Conservation (phyloP, 2,888 invertebrate genomes). For the Pasiphila rectangulata region DNA sequence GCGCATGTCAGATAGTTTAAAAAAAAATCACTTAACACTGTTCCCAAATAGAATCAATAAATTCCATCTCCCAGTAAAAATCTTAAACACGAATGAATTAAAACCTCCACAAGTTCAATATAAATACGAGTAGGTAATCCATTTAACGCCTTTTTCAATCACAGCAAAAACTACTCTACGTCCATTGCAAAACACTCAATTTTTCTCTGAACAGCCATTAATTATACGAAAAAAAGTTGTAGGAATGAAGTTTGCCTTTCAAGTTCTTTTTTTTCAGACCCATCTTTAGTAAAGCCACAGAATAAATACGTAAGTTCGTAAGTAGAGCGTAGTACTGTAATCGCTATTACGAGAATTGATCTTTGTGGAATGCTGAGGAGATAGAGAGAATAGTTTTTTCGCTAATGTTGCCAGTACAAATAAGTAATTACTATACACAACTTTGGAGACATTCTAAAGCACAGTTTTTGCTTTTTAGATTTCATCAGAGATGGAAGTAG, state of each 20-base stretch:
- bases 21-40: too few species aligned
- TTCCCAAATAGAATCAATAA: constrained; percentile 1
- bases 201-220: constrained; percentile 27
- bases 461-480: background rate
- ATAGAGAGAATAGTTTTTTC: too few species aligned
- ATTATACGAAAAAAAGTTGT: constrained; percentile 40
- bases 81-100: constrained; percentile 5
- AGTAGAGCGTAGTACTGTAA: constrained; percentile 41
- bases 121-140: constrained; percentile 13
- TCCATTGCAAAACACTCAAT: constrained; percentile 24
- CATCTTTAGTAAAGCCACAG: too few species aligned
- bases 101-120: constrained; percentile 11
- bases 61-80: constrained; percentile 1
- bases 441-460: too few species aligned
- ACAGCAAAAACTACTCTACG: constrained; percentile 23
- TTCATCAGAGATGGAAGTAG: background rate
- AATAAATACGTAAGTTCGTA: too few species aligned
- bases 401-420: too few species aligned
- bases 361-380: constrained; percentile 10
- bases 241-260: constrained; percentile 57
- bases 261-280: constrained; percentile 48
- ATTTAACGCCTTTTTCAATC: constrained; percentile 14
- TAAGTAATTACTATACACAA: too few species aligned
- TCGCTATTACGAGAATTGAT: constrained; percentile 39
- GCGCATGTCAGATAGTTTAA: too few species aligned